Evolutionary conservation across 2,888 invertebrate species (phyloP), one percentile per base, ranked within the genome.

Genomic region (Dryococelus australis): DNA sequence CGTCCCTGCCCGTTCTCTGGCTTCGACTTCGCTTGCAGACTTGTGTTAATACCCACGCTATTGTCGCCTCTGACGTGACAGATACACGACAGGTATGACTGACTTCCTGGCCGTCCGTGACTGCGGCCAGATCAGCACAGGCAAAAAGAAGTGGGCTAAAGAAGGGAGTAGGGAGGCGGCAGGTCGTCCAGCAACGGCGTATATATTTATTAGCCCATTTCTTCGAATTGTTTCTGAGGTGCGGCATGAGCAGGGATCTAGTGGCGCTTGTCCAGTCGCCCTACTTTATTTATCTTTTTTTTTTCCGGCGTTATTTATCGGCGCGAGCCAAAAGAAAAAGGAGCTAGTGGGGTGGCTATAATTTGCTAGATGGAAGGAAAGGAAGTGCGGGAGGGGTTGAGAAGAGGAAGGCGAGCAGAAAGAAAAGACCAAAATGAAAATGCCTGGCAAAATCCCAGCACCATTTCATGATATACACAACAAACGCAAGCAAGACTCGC

Each of bases 391-490:
- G 28, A 35, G 16, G 83, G 35, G 35, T 35, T 6, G 43, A 83
- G 16, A 28, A 27, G 28, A 80, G 80, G 35, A 35, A 35, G 35
- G 35, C 35, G 35, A 20, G 5, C 27, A 80, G 80, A 83, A 65
- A 65, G n/a, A 65, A 65, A 65, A n/a, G n/a, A 65, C 65, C 65
- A n/a, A 65, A 65, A 65, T 65, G 35, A 83, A 83, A 83, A 83
- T 83, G 83, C 43, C 28, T 86, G 86, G 86, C 86, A 86, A 26
- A 24, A 86, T 79, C 80, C 86, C 86, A 86, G 79, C 86, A 26
- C 86, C 86, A 86, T 86, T 86, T 86, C 79, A 10, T 86, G 86
- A 86, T 86, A 79, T 79, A 86, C 86, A 79, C 79, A 86, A 86
- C 86, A 86, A 35, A 35, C 35, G 86, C 86, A 43, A 86, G 79